phyloP scores from a whole-genome alignment of 2,113 vertebrate species.

The Recurvirostra avosetta region DNA sequence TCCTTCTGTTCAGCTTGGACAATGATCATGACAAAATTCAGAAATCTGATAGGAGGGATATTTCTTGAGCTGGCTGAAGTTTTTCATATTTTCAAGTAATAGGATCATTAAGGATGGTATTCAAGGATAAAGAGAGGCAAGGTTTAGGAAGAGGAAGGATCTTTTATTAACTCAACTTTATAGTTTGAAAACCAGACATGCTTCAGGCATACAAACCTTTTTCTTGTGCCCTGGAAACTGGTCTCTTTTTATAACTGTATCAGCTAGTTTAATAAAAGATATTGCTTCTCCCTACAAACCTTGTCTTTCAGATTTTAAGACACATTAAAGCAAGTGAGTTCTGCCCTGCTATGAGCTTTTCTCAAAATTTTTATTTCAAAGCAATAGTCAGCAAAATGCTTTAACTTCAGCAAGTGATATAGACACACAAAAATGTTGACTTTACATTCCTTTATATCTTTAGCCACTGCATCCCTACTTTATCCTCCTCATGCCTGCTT shows the following conservation, averaged over 20 bases:
- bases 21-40: not conserved
- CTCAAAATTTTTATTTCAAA: conserved; percentile 48
- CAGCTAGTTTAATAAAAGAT: conserved; percentile 62
- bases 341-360: conserved; percentile 40
- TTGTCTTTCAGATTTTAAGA: conserved; percentile 45
- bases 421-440: conserved; percentile 50
- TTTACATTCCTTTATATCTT: conserved; percentile 33
- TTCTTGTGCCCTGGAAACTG: conserved; percentile 36
- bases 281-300: conserved; percentile 49
- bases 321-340: conserved; percentile 50
- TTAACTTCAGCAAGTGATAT: not conserved
- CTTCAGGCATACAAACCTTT: conserved; percentile 54
- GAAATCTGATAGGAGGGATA: conserved; percentile 4
- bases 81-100: conserved; percentile 42
- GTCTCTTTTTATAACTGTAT: conserved; percentile 53
- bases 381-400: conserved; percentile 49
- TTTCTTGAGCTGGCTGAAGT: not conserved
- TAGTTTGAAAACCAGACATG: conserved; percentile 32
- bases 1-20: not conserved
- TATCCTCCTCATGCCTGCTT: conserved; percentile 16
- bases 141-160: conserved; percentile 4
- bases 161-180: conserved; percentile 44
- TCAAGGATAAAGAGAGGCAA: not conserved
- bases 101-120: conserved; percentile 21
- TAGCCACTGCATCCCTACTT: not conserved